A percentile compares a stretch with the other conserved stretches of the same genome.
phyloP scores from a whole-genome alignment of 2,113 vertebrate genomes.

The Pseudorhombus dupliciocellatus region DNA sequence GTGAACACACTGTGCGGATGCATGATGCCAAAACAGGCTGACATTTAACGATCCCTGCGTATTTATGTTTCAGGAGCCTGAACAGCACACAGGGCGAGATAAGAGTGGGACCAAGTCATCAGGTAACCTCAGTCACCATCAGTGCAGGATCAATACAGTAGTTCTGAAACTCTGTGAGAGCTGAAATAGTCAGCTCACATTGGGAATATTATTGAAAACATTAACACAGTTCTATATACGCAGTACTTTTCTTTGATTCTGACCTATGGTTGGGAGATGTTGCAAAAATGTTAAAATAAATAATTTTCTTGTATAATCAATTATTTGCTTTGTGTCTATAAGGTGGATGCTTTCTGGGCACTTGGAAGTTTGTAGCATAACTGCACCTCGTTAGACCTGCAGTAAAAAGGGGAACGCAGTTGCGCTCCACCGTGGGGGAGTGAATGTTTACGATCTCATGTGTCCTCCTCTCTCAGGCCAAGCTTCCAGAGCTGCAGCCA shows the following conservation, averaged over 20 bases:
- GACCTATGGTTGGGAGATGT: neutral
- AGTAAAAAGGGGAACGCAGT: neutral
- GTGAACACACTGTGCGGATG: neutral
- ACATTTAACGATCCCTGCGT: neutral
- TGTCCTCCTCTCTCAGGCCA: constrained; percentile 82
- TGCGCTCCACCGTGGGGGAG: neutral
- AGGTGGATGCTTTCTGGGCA: neutral
- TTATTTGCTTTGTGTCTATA: neutral
- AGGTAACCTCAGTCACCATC: constrained; percentile 80
- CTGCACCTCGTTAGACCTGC: neutral
- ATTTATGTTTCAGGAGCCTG: constrained; percentile 86
- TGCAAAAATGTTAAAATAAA: neutral
- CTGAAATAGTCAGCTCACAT: too few relatives aligned
- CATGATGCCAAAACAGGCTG: neutral
- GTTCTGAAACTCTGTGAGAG: too few relatives aligned
- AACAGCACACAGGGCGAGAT: constrained; percentile 99
- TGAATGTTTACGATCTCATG: neutral
- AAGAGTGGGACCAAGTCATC: constrained; percentile 96
- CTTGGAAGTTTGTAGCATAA: neutral
- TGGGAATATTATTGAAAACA: neutral
- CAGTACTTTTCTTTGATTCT: too few relatives aligned
- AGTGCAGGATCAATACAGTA: neutral
- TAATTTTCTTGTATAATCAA: neutral
- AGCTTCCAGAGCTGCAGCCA: constrained; percentile 93
- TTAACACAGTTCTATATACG: too few relatives aligned